A percentile compares a stretch with the other conserved stretches of the same genome.
phyloP scores from a whole-genome alignment of 2,113 vertebrate species.

The Pangasianodon gigas region DNA sequence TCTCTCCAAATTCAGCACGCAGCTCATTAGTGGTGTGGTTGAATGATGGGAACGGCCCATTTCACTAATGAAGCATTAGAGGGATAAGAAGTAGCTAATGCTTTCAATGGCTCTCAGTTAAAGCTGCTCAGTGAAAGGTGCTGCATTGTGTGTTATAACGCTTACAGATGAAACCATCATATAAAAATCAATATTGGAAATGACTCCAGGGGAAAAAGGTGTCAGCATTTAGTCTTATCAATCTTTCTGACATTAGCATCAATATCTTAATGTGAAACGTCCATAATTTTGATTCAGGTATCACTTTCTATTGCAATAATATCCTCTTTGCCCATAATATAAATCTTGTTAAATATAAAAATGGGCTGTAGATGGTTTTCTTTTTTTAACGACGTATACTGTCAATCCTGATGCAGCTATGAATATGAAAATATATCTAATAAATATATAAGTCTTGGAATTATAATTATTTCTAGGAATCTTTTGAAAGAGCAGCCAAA shows the following conservation, averaged over 20 bases:
- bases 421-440: neutral
- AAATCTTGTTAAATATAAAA: constrained; percentile 12
- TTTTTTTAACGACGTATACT: neutral
- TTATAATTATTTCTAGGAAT: neutral
- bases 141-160: constrained; percentile 61
- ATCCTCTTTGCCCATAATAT: constrained; percentile 44
- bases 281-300: constrained; percentile 58
- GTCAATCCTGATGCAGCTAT: neutral
- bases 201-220: constrained; percentile 53
- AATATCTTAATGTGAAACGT: constrained; percentile 55
- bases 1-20: constrained; percentile 54
- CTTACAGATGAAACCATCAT: constrained; percentile 70
- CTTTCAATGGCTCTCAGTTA: constrained; percentile 61
- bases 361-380: neutral
- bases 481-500: neutral
- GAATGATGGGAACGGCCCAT: constrained; percentile 56
- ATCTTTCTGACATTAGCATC: constrained; percentile 61
- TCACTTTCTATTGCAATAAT: constrained; percentile 57
- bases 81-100: constrained; percentile 53
- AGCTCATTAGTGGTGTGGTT: constrained; percentile 59
- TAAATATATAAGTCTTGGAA: neutral
- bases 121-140: constrained; percentile 51
- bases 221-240: constrained; percentile 66
- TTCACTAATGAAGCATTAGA: constrained; percentile 63
- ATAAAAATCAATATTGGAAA: constrained; percentile 71